Base-by-base conservation (phyloP, 2,888 invertebrate species). In the Timema cristinae region DNA sequence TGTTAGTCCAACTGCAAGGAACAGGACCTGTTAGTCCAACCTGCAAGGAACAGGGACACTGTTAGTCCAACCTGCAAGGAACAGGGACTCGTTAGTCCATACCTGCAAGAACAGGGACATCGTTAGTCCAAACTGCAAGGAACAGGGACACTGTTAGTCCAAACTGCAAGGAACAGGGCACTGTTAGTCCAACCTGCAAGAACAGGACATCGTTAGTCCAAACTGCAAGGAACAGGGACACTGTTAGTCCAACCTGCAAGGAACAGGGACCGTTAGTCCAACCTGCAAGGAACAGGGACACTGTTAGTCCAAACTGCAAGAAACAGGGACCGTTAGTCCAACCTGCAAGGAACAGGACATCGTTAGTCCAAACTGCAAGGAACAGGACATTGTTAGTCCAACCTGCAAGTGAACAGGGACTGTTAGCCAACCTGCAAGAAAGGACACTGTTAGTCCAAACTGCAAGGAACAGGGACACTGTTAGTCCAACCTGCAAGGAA, bases 321-420 rank as follows among this genome's bases (percentile, higher is more conserved):
- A 4, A 32, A 74, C 84, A 84, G 0, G 84, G 81, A 73, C 81
- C 84, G 71, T 79, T 77, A 13, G 81, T 79, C 73, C 80, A 81
- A 78, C 82, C 79, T 5, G 83, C 77, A 8, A 84, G 77, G 74
- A 84, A 84, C 56, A 78, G 48, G 15, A 68, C 13, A 5, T 70
- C 61, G 13, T 52, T 67, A 47, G 72, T 63, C 73, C 73, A 74
- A 8, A 72, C 54, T 56, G 11, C 68, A 69, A 15, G 70, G 10
- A 4, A 11, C 63, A 32, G 32, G 15, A 68, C 13, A 5, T 70
- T 63, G 13, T 52, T 67, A 47, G 72, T 63, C 73, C 73, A 74
- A 8, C 73, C 73, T 74, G 56, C 11, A 72, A 51, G 48, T n/a
- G 32, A 32, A 74, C 84, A 84, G 52, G 78, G 49, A 61, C 50